These are phyloP conservation scores for Blastobasis lacticolella DNA, from an alignment of 2,888 invertebrate species.

Conservation along the genomic window DNA sequence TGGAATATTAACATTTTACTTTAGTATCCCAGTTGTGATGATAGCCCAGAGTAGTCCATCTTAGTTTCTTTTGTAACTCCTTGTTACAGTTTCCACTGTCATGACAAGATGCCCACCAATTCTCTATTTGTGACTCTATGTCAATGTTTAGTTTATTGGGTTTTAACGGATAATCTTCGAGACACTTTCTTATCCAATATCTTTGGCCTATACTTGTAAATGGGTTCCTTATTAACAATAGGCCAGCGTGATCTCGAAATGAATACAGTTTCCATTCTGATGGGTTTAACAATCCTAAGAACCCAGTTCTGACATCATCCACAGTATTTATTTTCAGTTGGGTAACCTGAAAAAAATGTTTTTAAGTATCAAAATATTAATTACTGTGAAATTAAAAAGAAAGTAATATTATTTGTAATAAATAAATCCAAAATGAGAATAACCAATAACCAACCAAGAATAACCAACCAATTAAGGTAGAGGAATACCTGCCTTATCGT, in stretches of 20 bases:
- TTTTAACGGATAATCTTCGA: constrained; percentile 82
- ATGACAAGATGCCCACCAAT: constrained; percentile 79
- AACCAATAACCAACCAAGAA: too few relatives aligned
- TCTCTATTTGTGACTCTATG: constrained; percentile 47
- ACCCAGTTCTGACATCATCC: constrained; percentile 27
- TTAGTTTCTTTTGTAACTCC: constrained; percentile 67
- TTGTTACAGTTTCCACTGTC: constrained; percentile 47
- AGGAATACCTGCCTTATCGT: constrained; percentile 25
- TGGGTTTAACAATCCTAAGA: constrained; percentile 36
- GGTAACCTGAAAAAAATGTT: constrained; percentile 20
- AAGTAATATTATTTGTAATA: too few relatives aligned
- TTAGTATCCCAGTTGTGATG: constrained; percentile 99
- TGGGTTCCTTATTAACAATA: constrained; percentile 87
- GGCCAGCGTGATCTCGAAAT: constrained; percentile 78
- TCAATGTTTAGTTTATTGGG: constrained; percentile 84
- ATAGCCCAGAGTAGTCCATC: constrained; percentile 98
- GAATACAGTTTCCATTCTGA: constrained; percentile 77
- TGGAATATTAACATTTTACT: constrained; percentile 53
- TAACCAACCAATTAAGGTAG: too few relatives aligned
- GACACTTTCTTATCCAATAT: constrained; percentile 87
- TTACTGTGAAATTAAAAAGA: too few relatives aligned
- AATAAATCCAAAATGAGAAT: too few relatives aligned
- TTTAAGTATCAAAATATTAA: neutral
- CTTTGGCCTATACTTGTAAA: constrained; percentile 85
- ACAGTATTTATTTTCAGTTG: constrained; percentile 3